These are phyloP conservation scores for Oscheius myriophilus DNA, from an alignment of 2,888 invertebrate genomes.

Conservation along the genomic window DNA sequence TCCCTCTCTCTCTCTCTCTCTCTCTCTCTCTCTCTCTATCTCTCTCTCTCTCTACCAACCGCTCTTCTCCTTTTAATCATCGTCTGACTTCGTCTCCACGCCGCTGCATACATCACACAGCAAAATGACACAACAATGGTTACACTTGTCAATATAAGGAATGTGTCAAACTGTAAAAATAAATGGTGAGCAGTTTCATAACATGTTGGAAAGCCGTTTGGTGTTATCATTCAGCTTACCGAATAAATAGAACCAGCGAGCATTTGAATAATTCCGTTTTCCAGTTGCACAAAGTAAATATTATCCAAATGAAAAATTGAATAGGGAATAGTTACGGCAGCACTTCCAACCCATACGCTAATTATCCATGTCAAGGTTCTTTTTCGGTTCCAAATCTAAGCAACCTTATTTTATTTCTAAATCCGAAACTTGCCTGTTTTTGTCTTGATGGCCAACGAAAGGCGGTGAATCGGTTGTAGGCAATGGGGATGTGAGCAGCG, in stretches of 20 bases:
- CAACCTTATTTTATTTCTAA: too few relatives aligned
- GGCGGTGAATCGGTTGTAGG: conserved; percentile 7
- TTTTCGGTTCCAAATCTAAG: conserved; percentile 3
- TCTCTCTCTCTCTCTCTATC: too few relatives aligned
- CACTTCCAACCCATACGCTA: neutral
- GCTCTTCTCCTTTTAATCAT: neutral
- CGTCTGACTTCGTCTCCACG: neutral
- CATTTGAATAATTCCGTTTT: conserved; percentile 1
- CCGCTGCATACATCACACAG: neutral
- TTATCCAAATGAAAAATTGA: neutral
- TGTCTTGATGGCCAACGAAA: neutral
- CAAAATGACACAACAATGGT: neutral
- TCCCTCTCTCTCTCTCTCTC: too few relatives aligned
- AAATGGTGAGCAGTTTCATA: neutral
- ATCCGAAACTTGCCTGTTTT: neutral
- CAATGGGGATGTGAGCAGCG: conserved; percentile 3
- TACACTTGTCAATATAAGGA: neutral
- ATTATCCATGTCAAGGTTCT: neutral
- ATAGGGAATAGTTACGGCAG: neutral
- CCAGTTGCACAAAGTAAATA: neutral
- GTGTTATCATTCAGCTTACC: too few relatives aligned
- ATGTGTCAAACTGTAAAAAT: conserved; percentile 3
- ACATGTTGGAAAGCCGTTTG: too few relatives aligned
- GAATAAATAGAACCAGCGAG: neutral
- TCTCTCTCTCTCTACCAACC: too few relatives aligned